phyloP scores from a whole-genome alignment of 1,140 invertebrate species.

The Calliphora vicina region DNA sequence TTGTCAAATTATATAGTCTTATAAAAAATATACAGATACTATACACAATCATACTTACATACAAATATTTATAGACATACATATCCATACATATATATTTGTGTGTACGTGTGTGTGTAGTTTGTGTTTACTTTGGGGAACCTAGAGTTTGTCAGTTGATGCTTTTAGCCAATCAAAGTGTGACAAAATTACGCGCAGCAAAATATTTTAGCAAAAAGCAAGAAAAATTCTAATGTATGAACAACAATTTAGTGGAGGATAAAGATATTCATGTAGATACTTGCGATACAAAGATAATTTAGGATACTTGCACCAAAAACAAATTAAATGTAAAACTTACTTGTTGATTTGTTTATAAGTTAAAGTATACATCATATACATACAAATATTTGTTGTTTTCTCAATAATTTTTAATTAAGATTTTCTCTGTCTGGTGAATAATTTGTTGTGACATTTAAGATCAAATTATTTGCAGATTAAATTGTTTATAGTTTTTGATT shows the following conservation, averaged over 20 bases:
- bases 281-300: neutral
- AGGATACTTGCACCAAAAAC: too few relatives aligned
- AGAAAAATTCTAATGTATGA: conserved; percentile 8
- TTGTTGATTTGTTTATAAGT: neutral
- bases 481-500: too few relatives aligned
- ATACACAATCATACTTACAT: conserved; percentile 4
- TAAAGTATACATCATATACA: neutral
- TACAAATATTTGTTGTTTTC: too few relatives aligned
- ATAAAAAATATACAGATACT: neutral
- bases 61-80: neutral
- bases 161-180: conserved; percentile 31
- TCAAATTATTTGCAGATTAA: too few relatives aligned
- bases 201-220: conserved; percentile 24
- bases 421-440: neutral
- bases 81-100: neutral
- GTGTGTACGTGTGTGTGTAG: neutral
- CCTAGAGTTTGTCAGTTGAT: conserved; percentile 13
- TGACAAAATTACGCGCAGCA: conserved; percentile 34
- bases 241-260: conserved; percentile 22
- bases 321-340: neutral
- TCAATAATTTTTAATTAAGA: neutral
- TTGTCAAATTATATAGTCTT: conserved; percentile 33
- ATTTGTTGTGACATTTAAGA: too few relatives aligned
- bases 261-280: neutral
- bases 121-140: conserved; percentile 27